phyloP scores from a whole-genome alignment of 1,140 invertebrate genomes.

The Drosophila subpulchrella region DNA sequence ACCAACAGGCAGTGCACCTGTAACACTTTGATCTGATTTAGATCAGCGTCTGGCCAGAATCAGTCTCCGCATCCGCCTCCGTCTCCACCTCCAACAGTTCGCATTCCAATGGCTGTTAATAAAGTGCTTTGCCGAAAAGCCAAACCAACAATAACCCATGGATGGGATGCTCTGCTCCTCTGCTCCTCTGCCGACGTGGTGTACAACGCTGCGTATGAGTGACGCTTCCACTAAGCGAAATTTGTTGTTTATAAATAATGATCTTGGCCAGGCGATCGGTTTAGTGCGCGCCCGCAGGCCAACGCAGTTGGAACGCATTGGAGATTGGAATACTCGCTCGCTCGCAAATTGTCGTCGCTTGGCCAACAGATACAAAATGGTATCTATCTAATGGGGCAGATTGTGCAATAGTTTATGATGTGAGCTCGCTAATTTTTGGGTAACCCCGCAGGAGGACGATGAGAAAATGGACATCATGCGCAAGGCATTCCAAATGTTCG shows the following conservation, averaged over 20 bases:
- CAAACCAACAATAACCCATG: constrained; percentile 78
- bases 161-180: constrained; percentile 31
- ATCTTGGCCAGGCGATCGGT: constrained; percentile 79
- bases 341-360: constrained; percentile 54
- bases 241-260: constrained; percentile 83
- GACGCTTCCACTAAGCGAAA: constrained; percentile 72
- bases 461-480: constrained; percentile 94
- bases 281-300: constrained; percentile 75
- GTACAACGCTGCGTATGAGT: constrained; percentile 47
- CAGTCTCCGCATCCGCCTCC: constrained; percentile 34
- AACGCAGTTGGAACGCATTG: constrained; percentile 70
- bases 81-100: constrained; percentile 26
- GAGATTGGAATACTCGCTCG: constrained; percentile 32
- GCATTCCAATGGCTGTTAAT: constrained; percentile 75
- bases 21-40: constrained; percentile 75
- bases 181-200: constrained; percentile 16
- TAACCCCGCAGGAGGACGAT: constrained; percentile 85
- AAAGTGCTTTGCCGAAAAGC: constrained; percentile 64
- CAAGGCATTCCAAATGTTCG: constrained; percentile 97
- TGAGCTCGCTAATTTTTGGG: constrained; percentile 20
- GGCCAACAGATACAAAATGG: constrained; percentile 57
- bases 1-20: constrained; percentile 51
- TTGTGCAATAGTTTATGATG: constrained; percentile 34
- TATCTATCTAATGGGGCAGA: constrained; percentile 42
- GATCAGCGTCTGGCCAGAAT: constrained; percentile 68